Evolutionary conservation across 2,888 invertebrate genomes (phyloP), one percentile per base, ranked within the genome.

Genomic region (Auanema freiburgensis): DNA sequence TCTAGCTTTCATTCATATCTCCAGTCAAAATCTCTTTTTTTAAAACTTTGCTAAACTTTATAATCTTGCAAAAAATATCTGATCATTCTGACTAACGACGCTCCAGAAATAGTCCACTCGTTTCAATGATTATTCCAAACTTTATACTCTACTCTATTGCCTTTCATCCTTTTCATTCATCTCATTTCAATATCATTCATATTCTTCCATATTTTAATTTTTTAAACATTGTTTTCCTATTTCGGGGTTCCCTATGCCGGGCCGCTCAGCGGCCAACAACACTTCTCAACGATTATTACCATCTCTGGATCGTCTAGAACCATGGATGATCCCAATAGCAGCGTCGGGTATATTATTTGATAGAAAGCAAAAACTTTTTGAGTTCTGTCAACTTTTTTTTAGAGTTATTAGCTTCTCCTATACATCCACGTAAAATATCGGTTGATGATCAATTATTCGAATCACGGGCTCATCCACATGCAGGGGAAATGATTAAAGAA

Each of bases 291-390:
- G 66, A 42, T 65, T 71, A 1, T 59, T 74, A 24, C 74, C 76
- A 55, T 64, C 71, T 21, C 61, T 74, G 51, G 72, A 72, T 55
- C 61, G 66, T 42, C 69, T 76, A 21, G 72, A 78, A 63, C 75
- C 78, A 57, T 79, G 79, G 79, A 79, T 79, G 77, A 66, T 79
- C 52, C 79, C 79, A 1, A 72, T 78, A 42, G 71, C 72, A 12
- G 71, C 68, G 0, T 43, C 60, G 14, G 64, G 63, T 55, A 65
- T 46, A 18, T 5, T 46, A 40, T 10, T 42, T n/a, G 23, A 18
- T 16, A 4, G n/a, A 10, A 57, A 18, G 3, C 55, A 18, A 53
- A 21, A 18, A 2, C 12, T 10, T 58, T 46, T n/a, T 2, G n/a
- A 52, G n/a, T 53, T 5, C 55, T 18, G 5, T 21, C 43, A 12